Percentiles rank a stretch among this genome's conserved stretches.
phyloP scores from a whole-genome alignment of 2,888 invertebrate species.

The Netelia inedita region DNA sequence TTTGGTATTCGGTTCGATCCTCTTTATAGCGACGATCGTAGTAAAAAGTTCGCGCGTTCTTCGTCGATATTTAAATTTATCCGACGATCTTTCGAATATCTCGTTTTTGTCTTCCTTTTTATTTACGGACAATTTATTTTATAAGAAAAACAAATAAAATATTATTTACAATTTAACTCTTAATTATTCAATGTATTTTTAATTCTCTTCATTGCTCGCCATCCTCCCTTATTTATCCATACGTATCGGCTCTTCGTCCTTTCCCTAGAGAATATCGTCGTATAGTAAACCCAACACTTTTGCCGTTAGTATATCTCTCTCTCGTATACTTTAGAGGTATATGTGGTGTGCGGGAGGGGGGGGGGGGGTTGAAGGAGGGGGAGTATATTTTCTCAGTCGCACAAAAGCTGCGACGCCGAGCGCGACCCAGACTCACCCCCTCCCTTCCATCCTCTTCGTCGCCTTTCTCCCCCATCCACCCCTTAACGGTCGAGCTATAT shows the following conservation, averaged over 20 bases:
- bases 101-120: no score
- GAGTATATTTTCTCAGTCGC: conserved; percentile 18
- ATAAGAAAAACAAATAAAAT: no score
- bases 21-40: no score
- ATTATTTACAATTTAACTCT: no score
- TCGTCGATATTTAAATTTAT: no score
- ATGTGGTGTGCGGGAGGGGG: no score
- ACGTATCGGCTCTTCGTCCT: background rate
- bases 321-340: background rate
- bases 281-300: conserved; percentile 46
- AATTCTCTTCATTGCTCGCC: conserved; percentile 14
- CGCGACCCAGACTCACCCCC: conserved; percentile 56
- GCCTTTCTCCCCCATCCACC: background rate
- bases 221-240: conserved; percentile 5
- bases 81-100: no score
- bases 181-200: background rate
- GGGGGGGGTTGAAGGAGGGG: background rate
- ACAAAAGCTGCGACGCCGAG: conserved; percentile 14
- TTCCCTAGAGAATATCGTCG: conserved; percentile 6
- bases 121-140: no score
- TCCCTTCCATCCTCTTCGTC: conserved; percentile 3
- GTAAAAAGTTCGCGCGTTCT: no score
- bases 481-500: conserved; percentile 14
- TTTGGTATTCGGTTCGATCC: no score
- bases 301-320: conserved; percentile 38